phyloP scores from a whole-genome alignment of 2,797 vertebrate species.

The Sebastes nivosus region DNA sequence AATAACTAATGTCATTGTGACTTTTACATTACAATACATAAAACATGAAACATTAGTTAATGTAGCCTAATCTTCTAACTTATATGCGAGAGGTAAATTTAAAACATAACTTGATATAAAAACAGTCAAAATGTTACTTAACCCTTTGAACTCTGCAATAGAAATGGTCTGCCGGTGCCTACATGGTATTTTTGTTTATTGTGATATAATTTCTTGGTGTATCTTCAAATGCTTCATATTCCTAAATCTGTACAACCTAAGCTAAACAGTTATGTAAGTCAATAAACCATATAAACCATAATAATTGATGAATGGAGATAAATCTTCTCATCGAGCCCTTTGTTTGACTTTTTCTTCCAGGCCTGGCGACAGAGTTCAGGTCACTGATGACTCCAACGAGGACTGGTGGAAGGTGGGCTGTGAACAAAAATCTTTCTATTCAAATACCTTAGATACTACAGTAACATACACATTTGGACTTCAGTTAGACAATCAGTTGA shows the following conservation, averaged over 20 bases:
- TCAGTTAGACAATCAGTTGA: not conserved
- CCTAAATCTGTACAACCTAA: no score
- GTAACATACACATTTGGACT: not conserved
- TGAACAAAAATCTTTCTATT: not conserved
- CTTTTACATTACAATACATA: no score
- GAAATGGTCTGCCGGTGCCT: no score
- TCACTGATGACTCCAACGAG: conserved; percentile 91
- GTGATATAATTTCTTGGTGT: no score
- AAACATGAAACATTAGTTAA: no score
- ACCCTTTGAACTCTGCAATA: no score
- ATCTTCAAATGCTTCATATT: no score
- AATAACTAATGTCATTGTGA: not conserved
- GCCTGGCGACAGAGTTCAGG: conserved; percentile 89
- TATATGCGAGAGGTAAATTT: not conserved
- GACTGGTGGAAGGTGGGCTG: conserved; percentile 93
- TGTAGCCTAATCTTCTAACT: not conserved
- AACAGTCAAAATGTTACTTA: not conserved
- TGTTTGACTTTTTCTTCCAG: conserved; percentile 65
- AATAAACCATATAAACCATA: no score
- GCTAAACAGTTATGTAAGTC: no score
- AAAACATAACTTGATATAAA: not conserved
- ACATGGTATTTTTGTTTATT: no score
- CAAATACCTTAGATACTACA: not conserved
- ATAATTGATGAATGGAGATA: not conserved
- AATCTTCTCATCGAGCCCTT: not conserved